These are phyloP conservation scores for Sebastiscus albofasciatus DNA, from an alignment of 2,797 vertebrate genomes.

Conservation along the genomic window DNA sequence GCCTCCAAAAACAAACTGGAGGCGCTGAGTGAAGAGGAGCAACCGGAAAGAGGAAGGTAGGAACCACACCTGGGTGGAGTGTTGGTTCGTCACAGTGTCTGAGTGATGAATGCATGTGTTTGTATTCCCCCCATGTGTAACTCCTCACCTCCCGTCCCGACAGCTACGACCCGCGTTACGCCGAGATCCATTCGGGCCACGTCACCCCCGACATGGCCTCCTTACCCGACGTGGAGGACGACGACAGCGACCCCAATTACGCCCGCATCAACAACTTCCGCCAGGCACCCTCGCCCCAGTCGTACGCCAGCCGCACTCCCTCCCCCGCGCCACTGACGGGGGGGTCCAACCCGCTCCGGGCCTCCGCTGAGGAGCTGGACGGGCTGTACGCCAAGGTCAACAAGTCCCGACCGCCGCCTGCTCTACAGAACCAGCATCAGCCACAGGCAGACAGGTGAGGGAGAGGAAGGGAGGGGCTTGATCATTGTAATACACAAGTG, in stretches of 20 bases:
- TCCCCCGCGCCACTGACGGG: constrained; percentile 41
- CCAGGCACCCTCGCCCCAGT: constrained; percentile 72
- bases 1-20: constrained; percentile 79
- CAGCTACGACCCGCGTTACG: constrained; percentile 86
- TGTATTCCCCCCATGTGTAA: not conserved
- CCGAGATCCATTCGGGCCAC: constrained; percentile 81
- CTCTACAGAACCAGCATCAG: constrained; percentile 70
- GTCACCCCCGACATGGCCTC: constrained; percentile 68
- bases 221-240: constrained; percentile 88
- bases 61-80: not conserved
- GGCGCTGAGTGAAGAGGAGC: constrained; percentile 87
- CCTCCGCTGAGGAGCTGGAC: constrained; percentile 84
- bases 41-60: constrained; percentile 86
- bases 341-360: constrained; percentile 34
- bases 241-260: constrained; percentile 94
- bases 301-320: constrained; percentile 74
- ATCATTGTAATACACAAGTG: not conserved
- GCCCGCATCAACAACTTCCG: constrained; percentile 92
- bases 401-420: constrained; percentile 84
- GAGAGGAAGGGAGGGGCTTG: too few relatives aligned
- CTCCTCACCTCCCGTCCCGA: not conserved
- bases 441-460: constrained; percentile 75
- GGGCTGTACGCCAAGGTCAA: constrained; percentile 95
- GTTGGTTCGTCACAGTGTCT: too few relatives aligned
- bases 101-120: not conserved